A percentile compares a stretch with the other conserved stretches of the same genome.
phyloP scores from a whole-genome alignment of 2,113 vertebrate species.

The Dipodomys spectabilis region DNA sequence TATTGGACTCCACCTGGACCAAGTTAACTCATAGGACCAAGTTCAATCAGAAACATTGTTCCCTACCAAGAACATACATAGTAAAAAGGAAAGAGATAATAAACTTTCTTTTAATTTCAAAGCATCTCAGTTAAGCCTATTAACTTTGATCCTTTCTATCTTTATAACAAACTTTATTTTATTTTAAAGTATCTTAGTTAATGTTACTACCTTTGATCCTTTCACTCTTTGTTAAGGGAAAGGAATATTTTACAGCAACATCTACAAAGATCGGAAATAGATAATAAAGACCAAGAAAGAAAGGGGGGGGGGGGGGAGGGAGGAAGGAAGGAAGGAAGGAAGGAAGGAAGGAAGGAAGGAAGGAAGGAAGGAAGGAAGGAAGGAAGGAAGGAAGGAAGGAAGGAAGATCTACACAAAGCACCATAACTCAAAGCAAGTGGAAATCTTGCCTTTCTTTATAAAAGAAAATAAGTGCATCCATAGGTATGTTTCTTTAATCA shows the following conservation, averaged over 20 bases:
- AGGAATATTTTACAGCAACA: slow-evolving; percentile 49
- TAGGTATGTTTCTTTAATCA: slow-evolving; percentile 61
- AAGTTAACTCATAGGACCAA: not conserved
- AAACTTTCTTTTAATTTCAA: slow-evolving; percentile 40
- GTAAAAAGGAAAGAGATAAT: slow-evolving; percentile 56
- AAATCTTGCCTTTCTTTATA: slow-evolving; percentile 47
- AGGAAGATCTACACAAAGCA: slow-evolving; percentile 55
- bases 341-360: not conserved
- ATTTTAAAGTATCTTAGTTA: slow-evolving; percentile 59
- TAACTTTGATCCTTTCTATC: slow-evolving; percentile 74
- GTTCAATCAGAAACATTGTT: slow-evolving; percentile 36
- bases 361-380: not conserved
- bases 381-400: not conserved
- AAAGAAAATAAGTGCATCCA: slow-evolving; percentile 60
- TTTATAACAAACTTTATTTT: slow-evolving; percentile 17
- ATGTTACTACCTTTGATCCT: slow-evolving; percentile 74
- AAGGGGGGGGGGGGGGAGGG: too few relatives aligned
- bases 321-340: slow-evolving; percentile 35
- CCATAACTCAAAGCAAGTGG: slow-evolving; percentile 51
- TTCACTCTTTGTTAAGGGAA: slow-evolving; percentile 56
- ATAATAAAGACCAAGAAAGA: slow-evolving; percentile 40
- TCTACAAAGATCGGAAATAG: slow-evolving; percentile 61
- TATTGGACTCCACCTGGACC: not conserved
- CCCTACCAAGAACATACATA: slow-evolving; percentile 40
- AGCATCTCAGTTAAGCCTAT: slow-evolving; percentile 59